Evolutionary conservation across 2,797 vertebrate genomes (phyloP).

Genomic region (Megalops cyprinoides): DNA sequence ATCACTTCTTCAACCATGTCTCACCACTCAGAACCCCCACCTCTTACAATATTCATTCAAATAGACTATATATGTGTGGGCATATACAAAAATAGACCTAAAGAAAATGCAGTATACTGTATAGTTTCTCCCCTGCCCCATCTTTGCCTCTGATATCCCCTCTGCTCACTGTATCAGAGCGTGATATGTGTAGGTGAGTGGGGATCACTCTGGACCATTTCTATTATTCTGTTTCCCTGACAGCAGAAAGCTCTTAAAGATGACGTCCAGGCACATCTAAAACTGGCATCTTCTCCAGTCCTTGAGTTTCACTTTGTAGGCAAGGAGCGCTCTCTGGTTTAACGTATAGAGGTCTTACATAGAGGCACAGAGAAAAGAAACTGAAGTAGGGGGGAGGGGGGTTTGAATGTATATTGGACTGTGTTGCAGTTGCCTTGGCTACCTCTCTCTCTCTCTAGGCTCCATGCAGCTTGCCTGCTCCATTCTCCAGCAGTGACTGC

Average conservation of each 20-base stretch:
- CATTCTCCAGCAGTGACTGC: too few species aligned
- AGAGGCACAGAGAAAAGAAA: neutral
- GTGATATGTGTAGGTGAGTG: neutral
- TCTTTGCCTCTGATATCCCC: neutral
- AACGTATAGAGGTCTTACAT: neutral
- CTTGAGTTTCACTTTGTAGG: constrained; percentile 9
- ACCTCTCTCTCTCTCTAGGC: neutral
- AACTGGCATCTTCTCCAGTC: neutral
- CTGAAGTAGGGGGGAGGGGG: neutral
- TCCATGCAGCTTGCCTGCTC: constrained; percentile 13
- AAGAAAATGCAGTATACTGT: too few species aligned
- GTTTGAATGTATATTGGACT: neutral
- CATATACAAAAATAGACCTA: neutral
- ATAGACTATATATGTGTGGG: neutral
- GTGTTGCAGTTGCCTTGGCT: constrained; percentile 23
- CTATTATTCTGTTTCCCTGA: neutral
- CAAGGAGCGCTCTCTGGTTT: neutral
- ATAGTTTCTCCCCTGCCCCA: neutral
- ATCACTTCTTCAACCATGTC: too few species aligned
- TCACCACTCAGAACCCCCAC: too few species aligned
- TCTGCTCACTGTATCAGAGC: neutral
- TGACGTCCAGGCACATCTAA: neutral
- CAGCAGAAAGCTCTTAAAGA: constrained; percentile 1
- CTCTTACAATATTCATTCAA: too few species aligned
- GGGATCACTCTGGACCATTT: neutral